phyloP scores from a whole-genome alignment of 2,888 invertebrate species.

The Tetranychus piercei region DNA sequence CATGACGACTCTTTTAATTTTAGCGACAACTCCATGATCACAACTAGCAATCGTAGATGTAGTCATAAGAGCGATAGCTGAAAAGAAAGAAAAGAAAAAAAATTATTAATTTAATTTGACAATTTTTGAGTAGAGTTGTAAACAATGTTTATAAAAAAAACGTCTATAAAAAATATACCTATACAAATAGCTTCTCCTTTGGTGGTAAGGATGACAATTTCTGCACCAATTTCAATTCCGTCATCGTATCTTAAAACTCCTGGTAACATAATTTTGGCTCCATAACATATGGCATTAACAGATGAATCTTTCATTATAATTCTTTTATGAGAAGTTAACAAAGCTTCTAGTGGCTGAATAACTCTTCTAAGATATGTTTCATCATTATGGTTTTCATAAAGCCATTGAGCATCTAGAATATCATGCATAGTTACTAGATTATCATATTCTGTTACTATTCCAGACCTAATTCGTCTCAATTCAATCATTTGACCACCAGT shows the following conservation, averaged over 20 bases:
- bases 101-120: neutral
- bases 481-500: conserved; percentile 98
- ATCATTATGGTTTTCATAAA: conserved; percentile 85
- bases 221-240: conserved; percentile 87
- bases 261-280: conserved; percentile 89
- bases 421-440: conserved; percentile 94
- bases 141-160: too few relatives aligned
- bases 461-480: conserved; percentile 75
- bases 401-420: conserved; percentile 87
- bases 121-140: too few relatives aligned
- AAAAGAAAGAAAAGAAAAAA: neutral
- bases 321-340: conserved; percentile 73
- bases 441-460: conserved; percentile 44
- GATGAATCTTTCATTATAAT: conserved; percentile 97
- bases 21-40: conserved; percentile 92
- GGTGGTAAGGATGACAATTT: conserved; percentile 89
- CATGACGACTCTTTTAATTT: conserved; percentile 96
- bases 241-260: conserved; percentile 91
- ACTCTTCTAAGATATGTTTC: conserved; percentile 76
- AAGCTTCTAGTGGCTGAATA: conserved; percentile 77
- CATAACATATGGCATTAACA: conserved; percentile 94
- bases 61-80: conserved; percentile 87
- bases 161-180: conserved; percentile 31
- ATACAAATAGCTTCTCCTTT: conserved; percentile 85
- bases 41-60: conserved; percentile 91